A percentile compares a stretch with the other conserved stretches of the same genome.
phyloP scores from a whole-genome alignment of 2,113 vertebrate genomes.

The Urocynchramus pylzowi region DNA sequence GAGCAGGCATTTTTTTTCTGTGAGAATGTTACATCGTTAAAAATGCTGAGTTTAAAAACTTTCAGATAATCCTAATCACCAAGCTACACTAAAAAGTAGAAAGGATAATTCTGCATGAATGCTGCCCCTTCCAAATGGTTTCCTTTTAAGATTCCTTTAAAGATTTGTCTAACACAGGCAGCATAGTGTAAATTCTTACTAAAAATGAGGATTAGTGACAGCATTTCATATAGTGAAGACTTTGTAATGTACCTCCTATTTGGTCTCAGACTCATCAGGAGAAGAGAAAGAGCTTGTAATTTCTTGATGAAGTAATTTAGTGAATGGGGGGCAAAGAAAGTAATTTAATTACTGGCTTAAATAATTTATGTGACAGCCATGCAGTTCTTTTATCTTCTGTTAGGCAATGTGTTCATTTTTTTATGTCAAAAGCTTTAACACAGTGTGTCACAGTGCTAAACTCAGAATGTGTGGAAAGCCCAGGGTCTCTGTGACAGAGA shows the following conservation, averaged over 20 bases:
- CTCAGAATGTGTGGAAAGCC: neutral
- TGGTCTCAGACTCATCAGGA: neutral
- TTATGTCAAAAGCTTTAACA: neutral
- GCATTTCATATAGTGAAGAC: neutral
- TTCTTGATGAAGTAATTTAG: conserved; percentile 24
- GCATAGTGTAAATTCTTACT: neutral
- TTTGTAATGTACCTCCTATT: neutral
- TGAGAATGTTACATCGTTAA: neutral
- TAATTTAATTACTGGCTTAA: neutral
- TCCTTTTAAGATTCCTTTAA: neutral
- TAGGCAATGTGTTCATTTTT: neutral
- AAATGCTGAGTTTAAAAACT: neutral
- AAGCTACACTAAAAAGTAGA: neutral
- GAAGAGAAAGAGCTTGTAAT: neutral
- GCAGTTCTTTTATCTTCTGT: conserved; percentile 7
- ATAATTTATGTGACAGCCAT: neutral
- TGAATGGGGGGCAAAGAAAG: neutral
- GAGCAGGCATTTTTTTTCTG: neutral
- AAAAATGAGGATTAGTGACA: neutral
- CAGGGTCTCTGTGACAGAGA: neutral
- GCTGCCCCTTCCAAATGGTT: neutral
- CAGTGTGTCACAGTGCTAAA: neutral
- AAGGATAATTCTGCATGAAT: neutral
- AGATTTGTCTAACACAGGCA: neutral
- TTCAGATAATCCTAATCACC: neutral